Conservation (phyloP, 92 coral and sea anemone species). For the Blastomussa wellsi region DNA sequence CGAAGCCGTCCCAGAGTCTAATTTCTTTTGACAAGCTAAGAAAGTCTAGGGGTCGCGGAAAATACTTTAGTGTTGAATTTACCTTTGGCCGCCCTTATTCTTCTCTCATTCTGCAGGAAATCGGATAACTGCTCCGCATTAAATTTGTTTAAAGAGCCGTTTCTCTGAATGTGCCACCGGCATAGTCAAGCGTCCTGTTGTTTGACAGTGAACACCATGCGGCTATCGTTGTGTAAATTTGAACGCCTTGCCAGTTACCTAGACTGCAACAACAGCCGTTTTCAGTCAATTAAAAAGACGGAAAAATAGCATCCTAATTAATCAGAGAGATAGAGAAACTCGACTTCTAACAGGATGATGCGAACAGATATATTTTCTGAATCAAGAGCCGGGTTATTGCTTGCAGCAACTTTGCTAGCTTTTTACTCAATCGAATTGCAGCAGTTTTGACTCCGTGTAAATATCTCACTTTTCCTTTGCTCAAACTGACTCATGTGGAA, state of each 20-base stretch:
- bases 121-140: not conserved
- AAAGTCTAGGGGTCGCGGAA: too few species aligned
- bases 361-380: not conserved
- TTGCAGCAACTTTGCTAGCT: too few species aligned
- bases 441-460: not conserved
- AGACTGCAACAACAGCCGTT: slow-evolving; percentile 23
- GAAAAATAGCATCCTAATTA: not conserved
- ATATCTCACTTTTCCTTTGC: not conserved
- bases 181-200: not conserved
- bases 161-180: slow-evolving; percentile 29
- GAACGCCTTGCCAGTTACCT: slow-evolving; percentile 23
- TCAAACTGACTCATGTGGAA: not conserved
- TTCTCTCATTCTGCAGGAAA: not conserved
- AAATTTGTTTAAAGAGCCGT: not conserved
- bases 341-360: not conserved
- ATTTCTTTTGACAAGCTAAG: not conserved
- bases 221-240: slow-evolving; percentile 9
- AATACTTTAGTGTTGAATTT: too few species aligned
- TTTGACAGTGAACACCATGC: not conserved
- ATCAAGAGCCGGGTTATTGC: not conserved
- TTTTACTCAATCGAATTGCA: not conserved
- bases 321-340: not conserved
- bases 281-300: not conserved
- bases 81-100: not conserved
- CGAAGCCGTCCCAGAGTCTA: too few species aligned